Percentiles rank a stretch among this genome's conserved stretches.
Conservation (phyloP, 2,888 invertebrate species). For the Acronicta alni region DNA sequence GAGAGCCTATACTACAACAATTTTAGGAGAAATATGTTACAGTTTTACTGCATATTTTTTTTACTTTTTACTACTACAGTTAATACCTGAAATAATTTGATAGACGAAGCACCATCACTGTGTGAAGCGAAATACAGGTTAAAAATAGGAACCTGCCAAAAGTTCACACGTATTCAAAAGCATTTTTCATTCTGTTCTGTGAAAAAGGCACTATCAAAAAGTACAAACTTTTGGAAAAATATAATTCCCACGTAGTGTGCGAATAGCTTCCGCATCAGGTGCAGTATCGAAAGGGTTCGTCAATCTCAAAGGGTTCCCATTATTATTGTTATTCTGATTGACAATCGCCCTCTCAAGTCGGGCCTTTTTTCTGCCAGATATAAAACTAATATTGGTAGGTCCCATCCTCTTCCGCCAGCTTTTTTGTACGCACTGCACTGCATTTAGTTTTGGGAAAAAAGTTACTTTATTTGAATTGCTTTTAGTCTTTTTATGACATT, state of each 20-base stretch:
- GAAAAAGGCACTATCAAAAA: slow-evolving; percentile 48
- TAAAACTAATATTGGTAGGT: slow-evolving; percentile 89
- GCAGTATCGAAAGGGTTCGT: slow-evolving; percentile 82
- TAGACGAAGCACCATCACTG: slow-evolving; percentile 1
- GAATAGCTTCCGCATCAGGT: slow-evolving; percentile 88
- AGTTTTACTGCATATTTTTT: not conserved
- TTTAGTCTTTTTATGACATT: slow-evolving; percentile 64
- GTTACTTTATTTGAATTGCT: slow-evolving; percentile 80
- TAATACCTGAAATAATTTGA: not conserved
- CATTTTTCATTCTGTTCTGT: slow-evolving; percentile 40
- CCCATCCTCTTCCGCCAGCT: slow-evolving; percentile 88
- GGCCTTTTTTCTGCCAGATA: slow-evolving; percentile 83
- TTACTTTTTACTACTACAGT: not conserved
- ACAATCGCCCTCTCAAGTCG: slow-evolving; percentile 84
- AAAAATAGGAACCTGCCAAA: slow-evolving; percentile 15
- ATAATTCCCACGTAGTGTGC: slow-evolving; percentile 83
- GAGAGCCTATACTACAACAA: not conserved
- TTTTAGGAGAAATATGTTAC: not conserved
- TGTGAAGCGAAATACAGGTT: slow-evolving; percentile 9
- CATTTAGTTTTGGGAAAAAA: slow-evolving; percentile 76
- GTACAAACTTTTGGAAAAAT: slow-evolving; percentile 56
- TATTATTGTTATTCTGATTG: slow-evolving; percentile 85
- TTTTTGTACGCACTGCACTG: slow-evolving; percentile 80
- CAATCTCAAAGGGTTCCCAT: slow-evolving; percentile 82
- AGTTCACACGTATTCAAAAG: slow-evolving; percentile 38